phyloP scores from a whole-genome alignment of 2,113 vertebrate species.

The Recurvirostra avosetta region DNA sequence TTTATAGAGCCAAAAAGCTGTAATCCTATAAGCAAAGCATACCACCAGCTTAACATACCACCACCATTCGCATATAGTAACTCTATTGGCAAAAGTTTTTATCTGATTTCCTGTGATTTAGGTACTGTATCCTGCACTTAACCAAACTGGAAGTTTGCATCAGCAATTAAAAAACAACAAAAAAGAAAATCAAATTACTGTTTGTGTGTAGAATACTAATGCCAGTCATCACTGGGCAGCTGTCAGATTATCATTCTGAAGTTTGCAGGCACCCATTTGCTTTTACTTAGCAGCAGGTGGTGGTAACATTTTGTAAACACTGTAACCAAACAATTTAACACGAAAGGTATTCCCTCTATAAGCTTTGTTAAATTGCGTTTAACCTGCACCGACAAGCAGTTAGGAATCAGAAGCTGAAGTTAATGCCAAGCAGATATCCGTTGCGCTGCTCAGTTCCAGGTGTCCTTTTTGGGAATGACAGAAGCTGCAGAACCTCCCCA shows the following conservation, averaged over 20 bases:
- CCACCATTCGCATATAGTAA: neutral
- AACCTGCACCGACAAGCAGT: neutral
- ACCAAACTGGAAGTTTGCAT: neutral
- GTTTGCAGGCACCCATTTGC: neutral
- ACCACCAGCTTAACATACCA: neutral
- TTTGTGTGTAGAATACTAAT: neutral
- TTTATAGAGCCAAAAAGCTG: neutral
- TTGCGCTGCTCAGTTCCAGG: neutral
- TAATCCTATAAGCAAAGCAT: neutral
- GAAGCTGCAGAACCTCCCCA: neutral
- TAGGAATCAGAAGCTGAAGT: neutral
- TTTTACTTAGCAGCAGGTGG: neutral
- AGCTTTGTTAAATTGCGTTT: neutral
- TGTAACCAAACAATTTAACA: neutral
- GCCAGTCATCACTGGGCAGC: neutral
- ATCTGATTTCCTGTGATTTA: neutral
- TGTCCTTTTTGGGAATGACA: neutral
- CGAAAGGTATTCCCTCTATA: neutral
- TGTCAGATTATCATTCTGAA: neutral
- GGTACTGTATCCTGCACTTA: neutral
- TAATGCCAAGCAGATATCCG: neutral
- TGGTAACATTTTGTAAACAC: neutral
- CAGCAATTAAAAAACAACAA: neutral
- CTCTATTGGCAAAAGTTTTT: neutral
- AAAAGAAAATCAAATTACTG: neutral